Conservation (phyloP, 2,888 invertebrate genomes). For the Sphecodes monilicornis region DNA sequence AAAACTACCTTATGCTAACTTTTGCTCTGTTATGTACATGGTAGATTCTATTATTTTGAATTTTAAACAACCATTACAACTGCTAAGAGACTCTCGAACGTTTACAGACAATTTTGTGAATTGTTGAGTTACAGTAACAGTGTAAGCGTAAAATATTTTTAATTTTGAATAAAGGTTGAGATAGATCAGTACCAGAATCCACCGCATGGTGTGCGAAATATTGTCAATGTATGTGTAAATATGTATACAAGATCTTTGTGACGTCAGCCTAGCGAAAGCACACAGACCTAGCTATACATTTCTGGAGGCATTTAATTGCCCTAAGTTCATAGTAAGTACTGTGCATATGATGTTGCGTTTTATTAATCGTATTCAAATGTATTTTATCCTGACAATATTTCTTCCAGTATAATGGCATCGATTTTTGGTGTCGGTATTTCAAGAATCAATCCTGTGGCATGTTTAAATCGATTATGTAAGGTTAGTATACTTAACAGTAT, state of each 20-base stretch:
- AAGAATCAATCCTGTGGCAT: constrained; percentile 49
- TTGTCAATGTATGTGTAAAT: background rate
- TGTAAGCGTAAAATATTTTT: background rate
- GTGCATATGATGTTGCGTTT: background rate
- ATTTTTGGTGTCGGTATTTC: constrained; percentile 47
- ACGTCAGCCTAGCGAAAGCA: background rate
- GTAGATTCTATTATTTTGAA: too few species aligned
- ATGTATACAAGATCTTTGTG: background rate
- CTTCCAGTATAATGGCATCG: constrained; percentile 64
- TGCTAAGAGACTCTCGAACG: background rate
- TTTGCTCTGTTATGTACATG: too few species aligned
- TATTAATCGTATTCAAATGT: background rate
- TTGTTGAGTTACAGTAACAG: background rate
- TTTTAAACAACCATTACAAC: background rate
- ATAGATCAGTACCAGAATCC: background rate
- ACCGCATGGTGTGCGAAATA: background rate
- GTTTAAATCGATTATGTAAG: constrained; percentile 77
- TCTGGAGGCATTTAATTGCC: constrained; percentile 13
- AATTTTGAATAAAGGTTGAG: background rate
- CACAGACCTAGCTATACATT: background rate
- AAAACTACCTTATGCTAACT: too few species aligned
- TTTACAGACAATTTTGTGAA: too few species aligned
- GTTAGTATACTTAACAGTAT: constrained; percentile 71
- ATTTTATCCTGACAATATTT: constrained; percentile 4
- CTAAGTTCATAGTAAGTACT: constrained; percentile 26